phyloP scores from a whole-genome alignment of 2,888 invertebrate species.

The Cephus pulcher region DNA sequence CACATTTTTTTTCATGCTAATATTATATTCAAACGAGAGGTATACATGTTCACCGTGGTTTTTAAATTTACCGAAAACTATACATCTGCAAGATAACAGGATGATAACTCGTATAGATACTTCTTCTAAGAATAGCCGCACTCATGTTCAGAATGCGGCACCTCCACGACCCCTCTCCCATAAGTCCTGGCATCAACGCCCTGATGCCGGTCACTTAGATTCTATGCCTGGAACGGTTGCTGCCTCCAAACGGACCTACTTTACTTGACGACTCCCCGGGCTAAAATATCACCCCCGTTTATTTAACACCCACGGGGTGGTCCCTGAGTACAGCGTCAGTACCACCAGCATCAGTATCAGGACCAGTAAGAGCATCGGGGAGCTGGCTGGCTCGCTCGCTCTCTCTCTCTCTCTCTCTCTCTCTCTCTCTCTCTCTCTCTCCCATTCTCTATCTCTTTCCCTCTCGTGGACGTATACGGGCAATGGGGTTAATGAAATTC shows the following conservation, averaged over 20 bases:
- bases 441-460: background rate
- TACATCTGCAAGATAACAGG: background rate
- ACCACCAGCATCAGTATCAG: background rate
- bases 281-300: slow-evolving; percentile 26
- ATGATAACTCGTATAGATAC: background rate
- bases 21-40: background rate
- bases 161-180: background rate
- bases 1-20: background rate
- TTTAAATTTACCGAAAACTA: background rate
- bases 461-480: background rate
- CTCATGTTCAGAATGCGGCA: background rate
- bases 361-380: background rate
- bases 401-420: no score
- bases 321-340: background rate
- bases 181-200: background rate
- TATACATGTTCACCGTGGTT: background rate
- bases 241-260: slow-evolving; percentile 28
- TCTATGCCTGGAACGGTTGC: slow-evolving; percentile 9
- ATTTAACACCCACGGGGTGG: slow-evolving; percentile 19
- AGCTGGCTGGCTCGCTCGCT: slow-evolving; percentile 12
- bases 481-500: slow-evolving; percentile 45
- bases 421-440: no score
- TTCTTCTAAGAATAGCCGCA: background rate
- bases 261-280: slow-evolving; percentile 21
- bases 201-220: slow-evolving; percentile 26